Evolutionary conservation across 2,113 vertebrate species (phyloP), one percentile per base, ranked within the genome.

Genomic region (Cygnus atratus): DNA sequence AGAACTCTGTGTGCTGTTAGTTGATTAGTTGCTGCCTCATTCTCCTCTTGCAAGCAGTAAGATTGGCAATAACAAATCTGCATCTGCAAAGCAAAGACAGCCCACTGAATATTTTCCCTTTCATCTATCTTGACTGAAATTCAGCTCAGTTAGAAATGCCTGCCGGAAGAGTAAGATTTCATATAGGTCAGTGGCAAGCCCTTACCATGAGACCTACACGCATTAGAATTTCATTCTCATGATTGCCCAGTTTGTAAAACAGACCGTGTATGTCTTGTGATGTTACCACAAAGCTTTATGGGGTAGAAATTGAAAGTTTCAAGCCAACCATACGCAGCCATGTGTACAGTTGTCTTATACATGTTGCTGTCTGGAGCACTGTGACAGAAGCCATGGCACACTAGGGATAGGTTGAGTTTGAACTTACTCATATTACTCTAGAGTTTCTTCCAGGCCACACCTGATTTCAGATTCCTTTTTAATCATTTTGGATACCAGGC

Each of bases 11-110:
- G 61, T 54, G 39, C 24, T 93, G 44, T 33, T 70, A 73, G 31
- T 68, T 93, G 50, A 57, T 88, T 84, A 75, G 74, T 50, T 92
- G 35, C 62, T 78, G 58, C 59, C 48, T 79, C 44, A 14, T 58
- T 76, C 39, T 79, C 22, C 26, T 39, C 35, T 88, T 83, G 70
- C 58, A 66, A 76, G 39, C 28, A 71, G 17, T 39, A 73, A 79
- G 63, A 73, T 6, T 73, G 7, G 35, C 35, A 65, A 58, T 72
- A 94, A 54, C 26, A 93, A 88, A 94, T 58, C 17, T 70, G 59
- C 63, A 70, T 63, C 63, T 92, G 54, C 54, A 70, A 83, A 93
- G 37, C 58, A 59, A 84, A 77, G 39, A 11, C 46, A 85, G 37
- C 29, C 83, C 41, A 28, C 21, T 44, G 35, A 65, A 33, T 79